Evolutionary conservation across 1,140 invertebrate genomes (phyloP), one percentile per base, ranked within the genome.

Genomic region (Bombus breviceps): DNA sequence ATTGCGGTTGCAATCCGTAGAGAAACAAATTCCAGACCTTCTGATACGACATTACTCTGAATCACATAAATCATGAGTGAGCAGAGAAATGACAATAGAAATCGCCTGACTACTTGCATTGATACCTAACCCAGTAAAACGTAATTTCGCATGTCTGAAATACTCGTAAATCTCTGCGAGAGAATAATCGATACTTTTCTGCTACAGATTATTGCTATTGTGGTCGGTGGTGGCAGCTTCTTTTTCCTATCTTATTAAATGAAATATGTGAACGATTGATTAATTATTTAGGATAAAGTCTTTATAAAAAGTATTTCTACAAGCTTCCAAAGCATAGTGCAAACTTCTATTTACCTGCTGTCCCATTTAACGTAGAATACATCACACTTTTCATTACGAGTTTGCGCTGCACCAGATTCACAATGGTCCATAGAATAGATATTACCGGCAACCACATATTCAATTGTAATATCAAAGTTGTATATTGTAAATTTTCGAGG

Each of bases 361-460:
- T 39, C 6, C 72, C 79, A 9, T 39, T 41, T 6, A 47, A n/a
- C 34, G 80, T 68, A 15, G 76, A 39, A 28, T 78, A 84, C 28
- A n/a, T 59, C 28, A 69, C 59, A 77, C 83, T 59, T 83, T 53
- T 86, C 39, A 41, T 25, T 12, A 34, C 37, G n/a, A 78, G 68
- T 74, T 88, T 92, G n/a, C 89, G 89, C 41, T 88, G 90, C 64
- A 92, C 47, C 32, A 88, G 37, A 53, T 92, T 91, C 69, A 88
- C 64, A 43, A 92, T 85, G 6, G 77, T 32, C 90, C 90, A 92
- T 76, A 92, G 22, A 15, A 89, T 85, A n/a, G 90, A 90, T 79
- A 91, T 89, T 37, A 92, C 74, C 8, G 89, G 88, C 15, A 85
- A 41, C 91, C 89, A 92, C 92, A 89, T 91, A 5, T 86, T 80